Evolutionary conservation across 2,888 invertebrate genomes (phyloP).

Genomic region (Criorhina ranunculi): DNA sequence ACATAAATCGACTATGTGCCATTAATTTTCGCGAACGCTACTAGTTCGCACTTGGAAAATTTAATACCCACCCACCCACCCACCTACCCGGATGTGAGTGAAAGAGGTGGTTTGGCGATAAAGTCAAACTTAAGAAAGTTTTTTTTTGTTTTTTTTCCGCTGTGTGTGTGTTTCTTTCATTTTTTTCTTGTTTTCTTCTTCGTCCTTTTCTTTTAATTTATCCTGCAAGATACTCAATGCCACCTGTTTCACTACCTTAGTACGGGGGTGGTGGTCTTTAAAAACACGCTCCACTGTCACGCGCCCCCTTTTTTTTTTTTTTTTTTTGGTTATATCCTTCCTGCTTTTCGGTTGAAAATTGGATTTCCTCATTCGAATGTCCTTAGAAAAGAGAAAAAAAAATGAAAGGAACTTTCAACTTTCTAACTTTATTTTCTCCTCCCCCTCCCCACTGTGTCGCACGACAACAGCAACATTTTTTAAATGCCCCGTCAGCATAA

Average conservation of each 20-base stretch:
- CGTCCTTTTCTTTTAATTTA: slow-evolving; percentile 36
- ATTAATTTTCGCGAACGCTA: slow-evolving; percentile 77
- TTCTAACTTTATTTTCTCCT: slow-evolving; percentile 29
- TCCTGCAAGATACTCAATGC: slow-evolving; percentile 58
- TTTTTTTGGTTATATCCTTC: slow-evolving; percentile 59
- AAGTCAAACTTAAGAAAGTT: slow-evolving; percentile 59
- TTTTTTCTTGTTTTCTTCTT: slow-evolving; percentile 16
- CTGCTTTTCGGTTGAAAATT: slow-evolving; percentile 64
- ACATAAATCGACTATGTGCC: slow-evolving; percentile 78
- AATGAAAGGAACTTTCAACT: slow-evolving; percentile 42
- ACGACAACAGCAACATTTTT: slow-evolving; percentile 55
- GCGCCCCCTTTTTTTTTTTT: slow-evolving; percentile 21
- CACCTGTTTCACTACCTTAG: slow-evolving; percentile 64
- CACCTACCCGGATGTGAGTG: neutral
- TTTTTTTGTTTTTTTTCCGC: slow-evolving; percentile 23
- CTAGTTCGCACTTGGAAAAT: slow-evolving; percentile 48
- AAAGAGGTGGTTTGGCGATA: slow-evolving; percentile 3
- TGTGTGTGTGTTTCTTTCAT: slow-evolving; percentile 16
- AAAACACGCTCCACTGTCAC: slow-evolving; percentile 26
- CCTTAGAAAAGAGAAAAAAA: slow-evolving; percentile 34
- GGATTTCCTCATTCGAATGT: slow-evolving; percentile 73
- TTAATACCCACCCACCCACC: slow-evolving; percentile 16
- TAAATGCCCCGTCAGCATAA: slow-evolving; percentile 74
- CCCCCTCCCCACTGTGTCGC: slow-evolving; percentile 6
- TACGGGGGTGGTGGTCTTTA: slow-evolving; percentile 19